Conservation (phyloP, 1,140 invertebrate genomes). For the Scylla paramamosain region DNA sequence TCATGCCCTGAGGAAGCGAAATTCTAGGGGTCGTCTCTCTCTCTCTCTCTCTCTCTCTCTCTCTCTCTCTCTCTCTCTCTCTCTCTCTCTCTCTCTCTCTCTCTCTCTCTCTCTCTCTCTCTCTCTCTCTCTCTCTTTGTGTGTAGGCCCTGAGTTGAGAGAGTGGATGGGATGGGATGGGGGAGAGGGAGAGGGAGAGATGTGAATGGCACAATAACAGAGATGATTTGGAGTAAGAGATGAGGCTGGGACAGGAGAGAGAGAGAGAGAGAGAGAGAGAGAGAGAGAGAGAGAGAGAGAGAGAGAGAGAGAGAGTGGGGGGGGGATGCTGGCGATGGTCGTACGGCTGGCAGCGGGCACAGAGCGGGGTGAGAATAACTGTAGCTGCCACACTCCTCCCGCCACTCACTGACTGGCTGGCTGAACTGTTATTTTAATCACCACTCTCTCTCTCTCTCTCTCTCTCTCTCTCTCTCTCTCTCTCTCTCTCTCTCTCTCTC, state of each 20-base stretch:
- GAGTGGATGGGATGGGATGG: no score
- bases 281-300: neutral
- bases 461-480: neutral
- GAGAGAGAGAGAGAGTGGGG: neutral
- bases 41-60: conserved; percentile 43
- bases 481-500: neutral
- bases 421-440: neutral
- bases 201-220: neutral
- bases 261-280: no score
- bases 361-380: neutral
- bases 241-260: neutral
- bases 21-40: neutral
- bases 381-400: neutral
- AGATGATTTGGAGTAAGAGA: neutral
- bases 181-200: neutral
- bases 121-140: conserved; percentile 35
- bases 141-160: neutral
- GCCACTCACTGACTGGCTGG: neutral
- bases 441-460: neutral
- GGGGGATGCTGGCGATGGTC: neutral
- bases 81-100: neutral
- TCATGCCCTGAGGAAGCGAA: neutral
- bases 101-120: neutral
- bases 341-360: neutral
- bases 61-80: neutral